phyloP scores from a whole-genome alignment of 2,888 invertebrate genomes.

The Tricholauxania praeusta region DNA sequence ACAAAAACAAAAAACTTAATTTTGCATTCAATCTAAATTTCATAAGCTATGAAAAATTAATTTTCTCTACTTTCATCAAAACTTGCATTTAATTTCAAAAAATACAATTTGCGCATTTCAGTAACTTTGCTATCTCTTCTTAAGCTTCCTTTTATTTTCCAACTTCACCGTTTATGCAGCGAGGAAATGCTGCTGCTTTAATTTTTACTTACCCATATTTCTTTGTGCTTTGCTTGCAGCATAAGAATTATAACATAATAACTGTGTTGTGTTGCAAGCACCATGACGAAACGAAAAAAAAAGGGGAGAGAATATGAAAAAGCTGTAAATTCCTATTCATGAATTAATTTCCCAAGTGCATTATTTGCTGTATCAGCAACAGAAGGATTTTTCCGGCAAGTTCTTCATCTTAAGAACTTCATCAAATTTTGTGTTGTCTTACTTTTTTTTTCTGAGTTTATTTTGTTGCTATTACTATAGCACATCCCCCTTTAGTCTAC shows the following conservation, averaged over 20 bases:
- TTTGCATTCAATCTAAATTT: no score
- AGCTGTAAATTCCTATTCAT: conserved; percentile 26
- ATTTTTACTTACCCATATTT: conserved; percentile 49
- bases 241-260: neutral
- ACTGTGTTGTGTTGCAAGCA: neutral
- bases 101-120: no score
- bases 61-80: no score
- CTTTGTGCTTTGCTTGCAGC: neutral
- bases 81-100: no score
- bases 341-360: conserved; percentile 38
- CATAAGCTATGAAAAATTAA: no score
- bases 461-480: neutral
- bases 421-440: neutral
- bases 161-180: neutral
- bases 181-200: conserved; percentile 43
- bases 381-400: neutral
- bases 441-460: neutral
- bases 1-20: no score
- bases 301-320: neutral
- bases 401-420: neutral
- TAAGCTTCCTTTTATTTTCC: neutral
- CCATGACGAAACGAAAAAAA: conserved; percentile 8
- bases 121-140: neutral
- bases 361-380: conserved; percentile 31
- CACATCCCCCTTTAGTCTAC: neutral